Evolutionary conservation across 2,113 vertebrate genomes (phyloP), one percentile per base, ranked within the genome.

Genomic region (Willisornis vidua): DNA sequence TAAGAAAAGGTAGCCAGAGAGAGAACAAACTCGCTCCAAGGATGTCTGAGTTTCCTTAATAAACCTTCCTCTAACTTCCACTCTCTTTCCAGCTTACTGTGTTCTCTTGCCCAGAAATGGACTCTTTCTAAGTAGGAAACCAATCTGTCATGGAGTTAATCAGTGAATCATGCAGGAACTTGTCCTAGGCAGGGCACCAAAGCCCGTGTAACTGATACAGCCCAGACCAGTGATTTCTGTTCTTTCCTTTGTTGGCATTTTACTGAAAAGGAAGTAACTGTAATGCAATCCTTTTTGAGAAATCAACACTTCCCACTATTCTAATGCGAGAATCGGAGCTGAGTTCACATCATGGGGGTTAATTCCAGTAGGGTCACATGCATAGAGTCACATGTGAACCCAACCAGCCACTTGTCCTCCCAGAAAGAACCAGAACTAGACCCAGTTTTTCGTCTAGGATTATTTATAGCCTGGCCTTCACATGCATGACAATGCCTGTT

Each of bases 201-300:
- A 95, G 57, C 61, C 59, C 43, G 19, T 46, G 85, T 94, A 96
- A 96, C 68, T 0, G 68, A 95, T 91, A 93, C 45, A 92, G 75
- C 35, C 46, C 49, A 82, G 62, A 63, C 14, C 52, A 86, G 65
- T 68, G 15, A 57, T 62, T 90, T 81, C 80, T 96, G 51, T 48
- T 80, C 57, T 91, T 90, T 86, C 66, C 58, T 95, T 92, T 72
- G 59, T 70, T 52, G 90, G 49, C 31, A 71, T 94, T 95, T 85
- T 90, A 86, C 81, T 90, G 76, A 90, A 91, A 89, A 89, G 83
- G 68, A 96, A 93, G 68, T 67, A 72, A 52, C 57, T 29, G 83
- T 92, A 96, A 94, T 54, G 68, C 73, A 93, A 91, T 95, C 88
- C 65, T 93, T 81, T 95, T 78, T 73, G 80, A 82, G 90, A 94